Percentiles rank a stretch among this genome's conserved stretches.
These are phyloP conservation scores for Mastacembelus armatus DNA, from an alignment of 2,797 vertebrate species.

Conservation along the genomic window DNA sequence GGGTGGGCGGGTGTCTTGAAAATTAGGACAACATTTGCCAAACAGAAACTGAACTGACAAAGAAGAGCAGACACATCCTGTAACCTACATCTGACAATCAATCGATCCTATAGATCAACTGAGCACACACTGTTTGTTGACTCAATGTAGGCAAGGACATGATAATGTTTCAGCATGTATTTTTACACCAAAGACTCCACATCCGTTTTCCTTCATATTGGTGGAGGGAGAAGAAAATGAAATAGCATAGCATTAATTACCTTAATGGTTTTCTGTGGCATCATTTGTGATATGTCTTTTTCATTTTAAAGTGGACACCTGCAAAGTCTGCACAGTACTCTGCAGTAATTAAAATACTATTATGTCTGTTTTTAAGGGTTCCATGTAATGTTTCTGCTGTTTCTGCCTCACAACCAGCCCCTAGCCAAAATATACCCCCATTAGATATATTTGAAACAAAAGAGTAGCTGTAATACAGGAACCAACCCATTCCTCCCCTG, in stretches of 20 bases:
- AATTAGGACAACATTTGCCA: slow-evolving; percentile 40
- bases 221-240: too few relatives aligned
- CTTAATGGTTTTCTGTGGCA: not conserved
- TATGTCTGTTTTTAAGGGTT: too few relatives aligned
- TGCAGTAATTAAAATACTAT: too few relatives aligned
- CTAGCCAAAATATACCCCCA: not conserved
- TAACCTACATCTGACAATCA: too few relatives aligned
- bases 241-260: too few relatives aligned
- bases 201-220: not conserved
- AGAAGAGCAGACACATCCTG: slow-evolving; percentile 22
- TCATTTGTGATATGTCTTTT: not conserved
- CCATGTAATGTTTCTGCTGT: not conserved
- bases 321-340: too few relatives aligned
- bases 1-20: slow-evolving; percentile 7
- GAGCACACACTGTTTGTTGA: not conserved
- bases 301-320: not conserved
- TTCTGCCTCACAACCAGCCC: too few relatives aligned
- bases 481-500: not conserved
- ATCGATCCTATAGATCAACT: not conserved
- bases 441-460: not conserved
- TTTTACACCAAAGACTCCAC: too few relatives aligned
- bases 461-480: not conserved
- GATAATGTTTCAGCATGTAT: too few relatives aligned
- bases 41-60: slow-evolving; percentile 11
- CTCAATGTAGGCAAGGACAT: too few relatives aligned